Evolutionary conservation across 2,797 vertebrate species (phyloP).

Genomic region (Epinephelus coioides): DNA sequence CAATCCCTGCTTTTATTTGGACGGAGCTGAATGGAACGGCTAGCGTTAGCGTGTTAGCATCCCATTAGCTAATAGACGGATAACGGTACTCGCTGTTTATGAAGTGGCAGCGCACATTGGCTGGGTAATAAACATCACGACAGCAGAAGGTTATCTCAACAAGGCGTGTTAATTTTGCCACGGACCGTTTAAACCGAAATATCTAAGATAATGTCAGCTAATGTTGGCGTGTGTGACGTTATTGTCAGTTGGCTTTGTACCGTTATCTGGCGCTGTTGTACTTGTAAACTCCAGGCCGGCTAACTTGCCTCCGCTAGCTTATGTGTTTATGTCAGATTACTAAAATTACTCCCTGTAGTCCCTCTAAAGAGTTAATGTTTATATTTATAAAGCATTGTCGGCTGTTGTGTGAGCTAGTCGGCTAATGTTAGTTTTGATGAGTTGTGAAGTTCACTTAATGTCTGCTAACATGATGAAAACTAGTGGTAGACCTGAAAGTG

Average conservation of each 20-base stretch:
- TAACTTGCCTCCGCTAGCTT: conserved; percentile 11
- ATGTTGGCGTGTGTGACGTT: not conserved
- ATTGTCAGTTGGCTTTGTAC: conserved; percentile 9
- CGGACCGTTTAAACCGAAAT: accelerated
- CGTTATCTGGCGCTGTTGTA: conserved; percentile 30
- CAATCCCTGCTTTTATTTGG: conserved; percentile 6
- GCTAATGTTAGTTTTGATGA: not conserved
- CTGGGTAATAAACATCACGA: accelerated
- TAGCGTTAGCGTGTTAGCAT: conserved; percentile 60
- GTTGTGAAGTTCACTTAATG: not conserved
- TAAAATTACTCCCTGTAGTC: accelerated
- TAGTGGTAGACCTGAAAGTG: not conserved
- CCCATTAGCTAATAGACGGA: conserved; percentile 23
- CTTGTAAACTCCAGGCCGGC: conserved; percentile 48
- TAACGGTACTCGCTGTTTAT: conserved; percentile 31
- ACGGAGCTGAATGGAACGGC: conserved; percentile 44
- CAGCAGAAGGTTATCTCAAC: accelerated
- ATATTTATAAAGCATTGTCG: accelerated
- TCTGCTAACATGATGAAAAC: not conserved
- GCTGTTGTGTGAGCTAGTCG: accelerated
- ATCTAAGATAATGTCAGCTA: accelerated
- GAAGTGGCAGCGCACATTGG: not conserved
- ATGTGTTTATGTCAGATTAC: not conserved
- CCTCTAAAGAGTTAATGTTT: accelerated
- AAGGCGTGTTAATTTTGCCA: accelerated